Percentiles rank a stretch among this genome's conserved stretches.
These are phyloP conservation scores for Phoebastria nigripes DNA, from an alignment of 2,797 vertebrate species.

Conservation along the genomic window DNA sequence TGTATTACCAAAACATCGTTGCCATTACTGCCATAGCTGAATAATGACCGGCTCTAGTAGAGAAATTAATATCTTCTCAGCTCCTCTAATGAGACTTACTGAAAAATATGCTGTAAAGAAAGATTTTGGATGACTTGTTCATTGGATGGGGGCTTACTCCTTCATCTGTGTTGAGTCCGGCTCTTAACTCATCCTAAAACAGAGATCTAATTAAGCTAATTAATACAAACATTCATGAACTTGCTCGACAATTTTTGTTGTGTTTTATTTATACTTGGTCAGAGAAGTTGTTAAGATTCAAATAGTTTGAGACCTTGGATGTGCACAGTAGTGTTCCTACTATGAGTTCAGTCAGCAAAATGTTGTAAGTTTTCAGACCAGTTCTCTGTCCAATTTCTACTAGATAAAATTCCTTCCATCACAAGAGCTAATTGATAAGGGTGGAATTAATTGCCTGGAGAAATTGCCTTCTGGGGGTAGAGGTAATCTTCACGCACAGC, in stretches of 20 bases:
- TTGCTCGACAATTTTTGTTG: not conserved
- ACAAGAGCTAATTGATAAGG: not conserved
- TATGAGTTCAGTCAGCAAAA: not conserved
- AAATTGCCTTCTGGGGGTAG: not conserved
- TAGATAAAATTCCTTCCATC: slow-evolving; percentile 31
- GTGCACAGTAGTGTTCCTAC: not conserved
- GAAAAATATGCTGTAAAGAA: not conserved
- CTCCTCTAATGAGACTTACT: not conserved
- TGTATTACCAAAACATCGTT: not conserved
- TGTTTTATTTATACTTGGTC: not conserved
- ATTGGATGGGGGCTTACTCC: not conserved
- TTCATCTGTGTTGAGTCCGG: not conserved
- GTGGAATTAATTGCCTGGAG: not conserved
- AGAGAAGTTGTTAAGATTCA: not conserved
- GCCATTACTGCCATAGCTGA: not conserved
- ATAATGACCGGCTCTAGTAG: not conserved
- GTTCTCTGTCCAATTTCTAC: not conserved
- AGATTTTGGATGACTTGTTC: not conserved
- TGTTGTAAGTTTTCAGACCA: not conserved
- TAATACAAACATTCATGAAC: not conserved
- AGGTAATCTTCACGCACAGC: not conserved
- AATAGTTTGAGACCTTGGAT: not conserved
- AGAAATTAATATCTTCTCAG: not conserved
- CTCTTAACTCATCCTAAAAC: not conserved
- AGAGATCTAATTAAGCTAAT: not conserved